Evolutionary conservation across 2,113 vertebrate species (phyloP), one percentile per base, ranked within the genome.

Genomic region (Oreotrochilus melanogaster): DNA sequence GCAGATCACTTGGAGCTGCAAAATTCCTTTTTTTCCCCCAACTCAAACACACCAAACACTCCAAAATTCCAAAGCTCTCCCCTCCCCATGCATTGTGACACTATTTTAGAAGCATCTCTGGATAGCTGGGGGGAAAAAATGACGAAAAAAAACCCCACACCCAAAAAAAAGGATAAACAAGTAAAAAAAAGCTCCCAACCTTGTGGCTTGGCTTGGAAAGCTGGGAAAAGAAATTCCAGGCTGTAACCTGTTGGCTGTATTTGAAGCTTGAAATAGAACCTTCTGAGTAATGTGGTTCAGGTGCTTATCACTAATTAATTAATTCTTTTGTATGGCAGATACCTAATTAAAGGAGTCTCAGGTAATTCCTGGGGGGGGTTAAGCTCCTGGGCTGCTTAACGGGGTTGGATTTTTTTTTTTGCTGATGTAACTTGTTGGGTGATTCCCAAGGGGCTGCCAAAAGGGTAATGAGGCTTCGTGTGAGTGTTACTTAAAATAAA

Each of bases 231-330:
- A 88, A 93, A 35, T 9, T 11, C 28, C 73, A 71, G 54, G 69
- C 72, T 92, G 22, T 96, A 95, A 90, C 92, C 86, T 72, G 65
- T 95, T 96, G 97, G 96, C 92, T 96, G 93, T 97, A 92, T 85
- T 96, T 96, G 95, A 98, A 95, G 71, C 79, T 96, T 90, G 95
- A 95, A 94, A 92, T 81, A 92, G 93, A 94, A 48, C 86, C 69
- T 91, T 93, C 66, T 65, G 96, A 86, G 87, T 94, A 93, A 95
- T 74, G 94, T 81, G 91, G 92, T 96, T 82, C 94, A 96, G 93
- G 94, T 97, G 95, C 81, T 78, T 92, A 89, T 94, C 96, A 91
- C 94, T 92, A 96, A 97, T 98, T 98, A 95, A 97, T 98, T 97
- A 70, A 97, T 97, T 98, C 92, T 96, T 97, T 98, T 97, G 76